Percentiles rank a stretch among this genome's conserved stretches.
These are phyloP conservation scores for Nysson spinosus DNA, from an alignment of 2,888 invertebrate genomes.

Conservation along the genomic window DNA sequence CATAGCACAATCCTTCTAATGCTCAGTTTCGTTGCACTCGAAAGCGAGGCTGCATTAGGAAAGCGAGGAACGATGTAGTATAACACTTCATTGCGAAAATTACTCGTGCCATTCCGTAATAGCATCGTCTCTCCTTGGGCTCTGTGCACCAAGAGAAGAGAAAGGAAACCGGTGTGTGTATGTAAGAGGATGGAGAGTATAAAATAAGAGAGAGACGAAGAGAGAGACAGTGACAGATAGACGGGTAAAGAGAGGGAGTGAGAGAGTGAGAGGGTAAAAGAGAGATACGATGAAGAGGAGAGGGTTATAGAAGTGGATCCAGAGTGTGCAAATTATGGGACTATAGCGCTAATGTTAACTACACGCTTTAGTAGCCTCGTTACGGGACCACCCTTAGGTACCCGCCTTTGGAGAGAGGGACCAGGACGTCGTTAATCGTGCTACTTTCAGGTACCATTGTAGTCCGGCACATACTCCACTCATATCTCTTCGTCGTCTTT, in stretches of 20 bases:
- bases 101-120: slow-evolving; percentile 54
- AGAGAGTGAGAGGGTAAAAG: neutral
- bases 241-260: neutral
- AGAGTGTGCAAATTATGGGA: slow-evolving; percentile 64
- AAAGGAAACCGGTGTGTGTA: slow-evolving; percentile 7
- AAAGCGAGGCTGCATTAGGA: slow-evolving; percentile 52
- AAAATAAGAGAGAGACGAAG: too few relatives aligned
- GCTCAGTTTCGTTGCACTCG: slow-evolving; percentile 22
- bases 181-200: neutral
- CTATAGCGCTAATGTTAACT: slow-evolving; percentile 66
- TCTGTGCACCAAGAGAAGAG: neutral
- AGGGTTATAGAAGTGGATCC: slow-evolving; percentile 49
- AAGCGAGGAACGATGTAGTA: slow-evolving; percentile 53
- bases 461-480: slow-evolving; percentile 6
- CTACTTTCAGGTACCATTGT: slow-evolving; percentile 46
- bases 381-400: slow-evolving; percentile 53
- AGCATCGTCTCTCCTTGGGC: slow-evolving; percentile 25
- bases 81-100: slow-evolving; percentile 65
- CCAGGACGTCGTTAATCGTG: slow-evolving; percentile 47
- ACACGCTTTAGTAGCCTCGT: slow-evolving; percentile 64
- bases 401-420: slow-evolving; percentile 25
- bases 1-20: slow-evolving; percentile 40
- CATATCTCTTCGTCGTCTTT: slow-evolving; percentile 1
- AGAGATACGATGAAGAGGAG: neutral
- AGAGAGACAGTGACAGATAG: too few relatives aligned